These are phyloP conservation scores for Oryzias dopingdopingensis DNA, from an alignment of 2,797 vertebrate genomes.

Conservation along the genomic window DNA sequence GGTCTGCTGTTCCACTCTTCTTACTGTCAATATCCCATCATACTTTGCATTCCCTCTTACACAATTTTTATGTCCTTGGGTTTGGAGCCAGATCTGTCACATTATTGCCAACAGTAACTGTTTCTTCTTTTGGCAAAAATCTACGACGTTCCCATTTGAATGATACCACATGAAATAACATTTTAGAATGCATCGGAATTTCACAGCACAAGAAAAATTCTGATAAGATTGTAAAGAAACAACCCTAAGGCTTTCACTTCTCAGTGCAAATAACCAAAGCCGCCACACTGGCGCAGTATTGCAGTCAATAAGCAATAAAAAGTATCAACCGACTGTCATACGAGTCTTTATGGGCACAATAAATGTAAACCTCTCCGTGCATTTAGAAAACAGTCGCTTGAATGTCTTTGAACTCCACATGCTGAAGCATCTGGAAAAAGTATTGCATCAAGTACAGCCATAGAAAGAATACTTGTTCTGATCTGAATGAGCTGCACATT, in stretches of 20 bases:
- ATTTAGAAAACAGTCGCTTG: constrained; percentile 46
- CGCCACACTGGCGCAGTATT: constrained; percentile 9
- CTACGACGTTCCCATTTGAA: constrained; percentile 45
- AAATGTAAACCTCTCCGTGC: constrained; percentile 42
- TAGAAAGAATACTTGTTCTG: constrained; percentile 39
- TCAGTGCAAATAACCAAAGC: constrained; percentile 40
- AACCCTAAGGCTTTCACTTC: constrained; percentile 37
- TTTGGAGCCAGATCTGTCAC: constrained; percentile 58
- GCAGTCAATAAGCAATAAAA: constrained; percentile 43
- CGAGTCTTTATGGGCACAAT: constrained; percentile 28
- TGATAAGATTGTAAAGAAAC: constrained; percentile 19
- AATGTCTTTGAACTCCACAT: constrained; percentile 47
- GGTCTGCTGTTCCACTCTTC: constrained; percentile 50
- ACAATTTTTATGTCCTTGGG: constrained; percentile 66
- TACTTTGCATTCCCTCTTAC: constrained; percentile 62
- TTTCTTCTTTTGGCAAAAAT: constrained; percentile 39
- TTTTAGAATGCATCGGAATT: constrained; percentile 27
- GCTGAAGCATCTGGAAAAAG: constrained; percentile 46
- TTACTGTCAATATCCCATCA: constrained; percentile 65
- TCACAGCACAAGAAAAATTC: constrained; percentile 22
- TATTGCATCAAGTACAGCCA: constrained; percentile 23
- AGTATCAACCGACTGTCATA: constrained; percentile 45
- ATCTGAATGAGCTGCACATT: constrained; percentile 27
- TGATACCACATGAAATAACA: constrained; percentile 31
- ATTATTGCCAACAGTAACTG: constrained; percentile 68